Base-by-base conservation (phyloP, 2,113 vertebrate genomes). In the Xiphorhynchus elegans region DNA sequence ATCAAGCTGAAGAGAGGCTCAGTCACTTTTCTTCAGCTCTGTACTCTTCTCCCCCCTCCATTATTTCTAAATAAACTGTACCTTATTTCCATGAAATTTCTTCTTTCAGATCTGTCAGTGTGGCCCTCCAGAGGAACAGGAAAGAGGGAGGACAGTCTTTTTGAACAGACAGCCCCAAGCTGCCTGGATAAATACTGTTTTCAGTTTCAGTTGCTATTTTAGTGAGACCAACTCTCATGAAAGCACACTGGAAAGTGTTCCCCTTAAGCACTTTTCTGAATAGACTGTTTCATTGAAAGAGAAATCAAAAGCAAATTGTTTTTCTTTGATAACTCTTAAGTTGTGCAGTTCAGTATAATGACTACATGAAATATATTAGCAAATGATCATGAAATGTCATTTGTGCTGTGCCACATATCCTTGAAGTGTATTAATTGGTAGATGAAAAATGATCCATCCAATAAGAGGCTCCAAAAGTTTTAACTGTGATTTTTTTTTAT, bases 191-290 rank as follows among this genome's bases (percentile, higher is more conserved):
- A 97, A 94, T 88, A 93, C 78, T 3, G 50, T 17, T 80, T 95
- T 95, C 47, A 79, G 87, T 95, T 94, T 96, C 93, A 90, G 49
- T 94, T 90, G 55, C 91, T 96, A 50, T 95, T 95, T 95, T 55
- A 88, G 82, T 77, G 75, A 93, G 94, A 94, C 95, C 93, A 93
- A 90, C 89, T 96, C 91, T 95, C 79, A 62, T 86, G 89, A 97
- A 96, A 83, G 84, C 67, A 44, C 63, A 17, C 67, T 93, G 63
- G 59, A 58, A 81, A 91, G 67, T 26, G 46, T 83, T 68, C 42
- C 75, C 87, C 84, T 91, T 24, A 1, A 96, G 91, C 93, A 63
- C 49, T 97, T 84, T 67, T 21, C 80, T 96, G 69, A 95, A 84
- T 56, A 64, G 78, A 18, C 31, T 47, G 47, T 42, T 92, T 96